phyloP scores from a whole-genome alignment of 1,140 invertebrate genomes.

The Drosophila navojoa region DNA sequence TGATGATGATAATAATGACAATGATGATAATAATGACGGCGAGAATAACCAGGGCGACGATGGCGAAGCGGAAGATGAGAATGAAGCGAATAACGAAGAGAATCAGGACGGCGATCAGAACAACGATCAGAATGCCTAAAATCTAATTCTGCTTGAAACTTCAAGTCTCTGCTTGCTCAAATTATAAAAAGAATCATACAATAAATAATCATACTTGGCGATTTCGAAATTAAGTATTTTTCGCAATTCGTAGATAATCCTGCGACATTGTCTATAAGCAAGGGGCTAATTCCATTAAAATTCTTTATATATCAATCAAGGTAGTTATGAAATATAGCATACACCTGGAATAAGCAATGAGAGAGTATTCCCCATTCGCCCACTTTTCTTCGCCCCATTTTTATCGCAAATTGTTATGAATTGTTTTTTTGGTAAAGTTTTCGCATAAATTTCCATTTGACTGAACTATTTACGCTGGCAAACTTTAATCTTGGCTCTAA shows the following conservation, averaged over 20 bases:
- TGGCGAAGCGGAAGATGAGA: background rate
- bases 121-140: background rate
- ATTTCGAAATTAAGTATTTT: background rate
- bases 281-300: too few species aligned
- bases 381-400: background rate
- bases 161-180: too few species aligned
- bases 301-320: too few species aligned
- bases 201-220: background rate
- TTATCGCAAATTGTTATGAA: conserved; percentile 32
- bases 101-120: background rate
- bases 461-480: background rate
- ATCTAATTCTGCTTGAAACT: background rate
- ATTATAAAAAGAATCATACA: too few species aligned
- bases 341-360: too few species aligned
- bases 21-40: background rate
- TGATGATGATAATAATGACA: background rate
- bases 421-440: conserved; percentile 32
- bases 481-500: conserved; percentile 23
- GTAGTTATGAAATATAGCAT: background rate
- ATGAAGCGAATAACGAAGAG: background rate
- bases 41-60: background rate
- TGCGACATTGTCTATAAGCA: too few species aligned
- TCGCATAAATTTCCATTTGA: conserved; percentile 44
- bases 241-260: too few species aligned
- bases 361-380: background rate